Evolutionary conservation across 2,113 vertebrate genomes (phyloP), one percentile per base, ranked within the genome.

Genomic region (Mormoops blainvillei): DNA sequence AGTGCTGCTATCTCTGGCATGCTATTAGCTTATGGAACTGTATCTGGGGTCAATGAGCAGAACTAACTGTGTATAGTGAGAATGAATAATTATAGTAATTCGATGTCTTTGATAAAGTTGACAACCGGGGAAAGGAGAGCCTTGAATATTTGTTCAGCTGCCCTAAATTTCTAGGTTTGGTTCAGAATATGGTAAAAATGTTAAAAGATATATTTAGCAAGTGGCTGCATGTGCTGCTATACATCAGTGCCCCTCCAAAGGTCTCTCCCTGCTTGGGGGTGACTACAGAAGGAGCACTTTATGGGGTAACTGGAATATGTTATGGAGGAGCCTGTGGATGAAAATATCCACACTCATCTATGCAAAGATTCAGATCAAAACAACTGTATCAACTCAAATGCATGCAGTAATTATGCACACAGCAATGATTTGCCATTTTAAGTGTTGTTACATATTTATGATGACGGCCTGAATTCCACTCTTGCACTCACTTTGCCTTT

Each of bases 41-140:
- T 50, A 76, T n/a, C 26, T 38, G 68, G 36, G 50, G 65, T 95
- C 74, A 76, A 41, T 83, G 10, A 78, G 48, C 22, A 93, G 54
- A 92, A 92, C 87, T 56, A 94, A 76, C 43, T 81, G 7, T 52
- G 16, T 28, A 67, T 5, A 78, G 2, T 58, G 45, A 80, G 74
- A 92, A 38, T 36, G 58, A 78, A 83, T 83, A 95, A 95, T 94
- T 97, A 92, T n/a, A 87, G 78, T 92, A 91, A 89, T 87, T 92
- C 48, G 54, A 12, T 67, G 22, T 22, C 5, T 54, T 43, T 24
- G 31, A 45, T 82, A 28, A 33, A 56, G 28, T 56, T 67, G 43
- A 73, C 36, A 86, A 1, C 8, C 41, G 28, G 58, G 33, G 15
- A 91, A 15, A 78, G 15, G 12, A 94, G 48, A 89, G 36, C 7